Evolutionary conservation across 64 coral and sea anemone species (phyloP).

Genomic region (Dendronephthya gigantea): DNA sequence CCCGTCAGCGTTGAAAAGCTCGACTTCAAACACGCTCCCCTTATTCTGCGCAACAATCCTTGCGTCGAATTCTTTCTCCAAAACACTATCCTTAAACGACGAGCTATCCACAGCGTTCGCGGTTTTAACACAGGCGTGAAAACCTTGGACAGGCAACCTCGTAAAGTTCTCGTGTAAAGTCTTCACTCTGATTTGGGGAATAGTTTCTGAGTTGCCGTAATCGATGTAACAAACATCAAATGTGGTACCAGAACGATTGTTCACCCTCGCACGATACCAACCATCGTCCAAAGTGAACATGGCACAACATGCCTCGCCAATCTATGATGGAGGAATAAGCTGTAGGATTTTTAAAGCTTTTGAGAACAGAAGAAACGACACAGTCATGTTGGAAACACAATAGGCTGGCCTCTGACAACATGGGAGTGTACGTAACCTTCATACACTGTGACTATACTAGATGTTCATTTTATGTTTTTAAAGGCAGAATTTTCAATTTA

Average conservation of each 20-base stretch:
- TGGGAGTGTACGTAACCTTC: too few species aligned
- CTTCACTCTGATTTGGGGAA: slow-evolving; percentile 29
- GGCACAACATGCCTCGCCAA: slow-evolving; percentile 39
- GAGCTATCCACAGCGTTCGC: not conserved
- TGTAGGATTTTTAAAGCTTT: not conserved
- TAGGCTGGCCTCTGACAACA: too few species aligned
- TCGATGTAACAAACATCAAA: slow-evolving; percentile 46
- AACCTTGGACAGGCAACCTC: slow-evolving; percentile 37
- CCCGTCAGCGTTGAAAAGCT: not conserved
- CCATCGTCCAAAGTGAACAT: slow-evolving; percentile 49
- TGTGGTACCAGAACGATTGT: not conserved
- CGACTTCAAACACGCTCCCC: not conserved
- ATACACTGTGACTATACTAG: too few species aligned
- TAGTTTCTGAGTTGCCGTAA: slow-evolving; percentile 51
- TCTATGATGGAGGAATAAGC: not conserved
- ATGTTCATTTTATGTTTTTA: too few species aligned
- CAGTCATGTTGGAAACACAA: too few species aligned
- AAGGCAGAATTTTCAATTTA: too few species aligned
- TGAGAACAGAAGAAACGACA: too few species aligned
- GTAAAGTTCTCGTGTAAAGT: slow-evolving; percentile 29
- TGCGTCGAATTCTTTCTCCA: slow-evolving; percentile 45
- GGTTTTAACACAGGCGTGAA: slow-evolving; percentile 32
- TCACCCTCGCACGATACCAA: slow-evolving; percentile 49
- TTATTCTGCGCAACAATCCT: slow-evolving; percentile 2
- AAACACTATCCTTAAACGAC: slow-evolving; percentile 32